These are phyloP conservation scores for Actinia tenebrosa DNA, from an alignment of 64 coral and sea anemone genomes.

Conservation along the genomic window DNA sequence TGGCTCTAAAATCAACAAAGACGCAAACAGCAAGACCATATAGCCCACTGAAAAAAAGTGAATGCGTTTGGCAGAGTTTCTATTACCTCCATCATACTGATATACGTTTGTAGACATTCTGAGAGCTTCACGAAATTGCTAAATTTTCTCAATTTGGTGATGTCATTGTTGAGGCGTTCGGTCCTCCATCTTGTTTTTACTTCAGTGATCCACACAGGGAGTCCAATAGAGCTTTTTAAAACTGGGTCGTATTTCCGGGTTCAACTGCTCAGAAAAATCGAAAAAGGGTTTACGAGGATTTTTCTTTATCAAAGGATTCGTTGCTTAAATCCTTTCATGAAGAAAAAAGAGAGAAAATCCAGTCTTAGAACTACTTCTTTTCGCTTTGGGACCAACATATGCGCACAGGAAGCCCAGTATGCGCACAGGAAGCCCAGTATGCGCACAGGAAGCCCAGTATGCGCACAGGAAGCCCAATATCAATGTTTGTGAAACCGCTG, in stretches of 20 bases:
- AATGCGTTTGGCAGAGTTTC: conserved; percentile 3
- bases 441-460: too few relatives aligned
- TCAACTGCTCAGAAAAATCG: too few relatives aligned
- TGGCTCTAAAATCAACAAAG: conserved; percentile 38
- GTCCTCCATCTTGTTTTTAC: neutral
- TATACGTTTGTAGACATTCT: neutral
- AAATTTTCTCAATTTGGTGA: neutral
- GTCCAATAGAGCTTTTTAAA: neutral
- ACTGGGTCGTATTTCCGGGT: too few relatives aligned
- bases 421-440: too few relatives aligned
- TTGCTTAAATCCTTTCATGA: too few relatives aligned
- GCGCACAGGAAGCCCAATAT: too few relatives aligned
- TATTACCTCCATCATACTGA: conserved; percentile 19
- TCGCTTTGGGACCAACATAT: too few relatives aligned
- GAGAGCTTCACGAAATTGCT: neutral
- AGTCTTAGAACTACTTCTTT: too few relatives aligned
- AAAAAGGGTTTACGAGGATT: too few relatives aligned
- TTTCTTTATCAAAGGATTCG: too few relatives aligned
- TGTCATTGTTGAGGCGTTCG: neutral
- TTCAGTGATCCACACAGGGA: neutral
- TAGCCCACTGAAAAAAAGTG: conserved; percentile 58
- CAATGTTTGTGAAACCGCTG: neutral
- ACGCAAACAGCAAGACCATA: conserved; percentile 34
- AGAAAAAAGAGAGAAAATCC: too few relatives aligned
- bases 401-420: too few relatives aligned